These are phyloP conservation scores for Coenonympha glycerion DNA, from an alignment of 2,888 invertebrate species.

Conservation along the genomic window DNA sequence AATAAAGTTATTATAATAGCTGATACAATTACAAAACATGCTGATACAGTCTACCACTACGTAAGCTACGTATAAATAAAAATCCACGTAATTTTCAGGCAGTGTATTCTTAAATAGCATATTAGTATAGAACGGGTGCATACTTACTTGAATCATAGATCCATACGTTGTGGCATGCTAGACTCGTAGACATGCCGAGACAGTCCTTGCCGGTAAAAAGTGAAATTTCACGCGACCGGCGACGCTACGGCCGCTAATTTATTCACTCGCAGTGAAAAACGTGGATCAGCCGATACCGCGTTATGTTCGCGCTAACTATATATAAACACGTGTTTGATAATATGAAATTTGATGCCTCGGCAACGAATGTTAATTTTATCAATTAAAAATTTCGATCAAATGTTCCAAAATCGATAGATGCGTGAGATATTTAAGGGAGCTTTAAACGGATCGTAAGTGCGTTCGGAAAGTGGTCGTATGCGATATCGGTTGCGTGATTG, in stretches of 20 bases:
- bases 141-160: constrained; percentile 58
- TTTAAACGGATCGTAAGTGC: constrained; percentile 39
- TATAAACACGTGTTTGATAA: constrained; percentile 63
- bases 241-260: constrained; percentile 53
- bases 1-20: too few species aligned
- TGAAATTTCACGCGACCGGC: constrained; percentile 57
- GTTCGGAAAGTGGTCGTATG: constrained; percentile 54
- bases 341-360: constrained; percentile 41
- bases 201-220: constrained; percentile 60
- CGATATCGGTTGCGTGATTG: constrained; percentile 37
- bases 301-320: constrained; percentile 62
- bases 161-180: constrained; percentile 45
- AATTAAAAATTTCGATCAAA: constrained; percentile 11
- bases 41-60: too few species aligned
- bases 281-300: constrained; percentile 55
- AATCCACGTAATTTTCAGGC: not conserved
- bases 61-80: too few species aligned
- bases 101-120: not conserved
- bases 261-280: constrained; percentile 67
- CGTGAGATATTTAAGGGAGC: constrained; percentile 17
- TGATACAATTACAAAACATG: too few species aligned
- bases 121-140: constrained; percentile 24
- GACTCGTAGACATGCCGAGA: constrained; percentile 49
- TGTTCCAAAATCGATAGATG: constrained; percentile 9
- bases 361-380: constrained; percentile 20